phyloP scores from a whole-genome alignment of 2,888 invertebrate genomes.

The Slavum lentiscoides region DNA sequence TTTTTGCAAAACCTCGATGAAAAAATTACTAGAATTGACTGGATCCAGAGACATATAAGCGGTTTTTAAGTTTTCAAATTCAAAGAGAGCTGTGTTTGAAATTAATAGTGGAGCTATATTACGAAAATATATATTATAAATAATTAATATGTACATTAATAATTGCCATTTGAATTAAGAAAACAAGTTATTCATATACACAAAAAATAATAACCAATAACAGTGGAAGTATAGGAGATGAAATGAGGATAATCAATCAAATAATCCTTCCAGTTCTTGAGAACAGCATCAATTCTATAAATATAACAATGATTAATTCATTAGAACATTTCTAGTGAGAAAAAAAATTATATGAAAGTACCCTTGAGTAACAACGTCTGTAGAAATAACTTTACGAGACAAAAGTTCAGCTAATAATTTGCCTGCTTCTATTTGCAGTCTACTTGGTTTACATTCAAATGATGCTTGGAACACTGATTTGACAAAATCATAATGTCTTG shows the following conservation, averaged over 20 bases:
- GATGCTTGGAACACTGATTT: neutral
- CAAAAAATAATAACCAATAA: constrained; percentile 65
- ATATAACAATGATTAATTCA: constrained; percentile 2
- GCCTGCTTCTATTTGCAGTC: constrained; percentile 7
- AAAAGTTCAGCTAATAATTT: constrained; percentile 44
- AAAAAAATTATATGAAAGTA: constrained; percentile 55
- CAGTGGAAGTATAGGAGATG: constrained; percentile 77
- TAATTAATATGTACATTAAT: neutral
- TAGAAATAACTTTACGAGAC: constrained; percentile 50
- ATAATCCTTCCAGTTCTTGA: constrained; percentile 66
- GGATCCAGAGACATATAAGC: constrained; percentile 30
- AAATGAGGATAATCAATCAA: constrained; percentile 82
- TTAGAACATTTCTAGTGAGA: no score
- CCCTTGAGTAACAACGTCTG: constrained; percentile 57
- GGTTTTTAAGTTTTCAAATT: constrained; percentile 35
- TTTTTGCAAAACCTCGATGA: constrained; percentile 19
- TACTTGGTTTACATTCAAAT: constrained; percentile 20
- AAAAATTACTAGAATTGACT: constrained; percentile 22
- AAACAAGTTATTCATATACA: neutral
- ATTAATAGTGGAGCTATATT: constrained; percentile 46
- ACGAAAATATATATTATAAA: no score
- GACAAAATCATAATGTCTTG: constrained; percentile 39
- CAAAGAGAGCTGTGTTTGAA: constrained; percentile 27
- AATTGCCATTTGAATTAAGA: neutral
- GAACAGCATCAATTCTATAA: constrained; percentile 63